Conservation (phyloP, 23 tunicate genomes). For the Pegea sp. region DNA sequence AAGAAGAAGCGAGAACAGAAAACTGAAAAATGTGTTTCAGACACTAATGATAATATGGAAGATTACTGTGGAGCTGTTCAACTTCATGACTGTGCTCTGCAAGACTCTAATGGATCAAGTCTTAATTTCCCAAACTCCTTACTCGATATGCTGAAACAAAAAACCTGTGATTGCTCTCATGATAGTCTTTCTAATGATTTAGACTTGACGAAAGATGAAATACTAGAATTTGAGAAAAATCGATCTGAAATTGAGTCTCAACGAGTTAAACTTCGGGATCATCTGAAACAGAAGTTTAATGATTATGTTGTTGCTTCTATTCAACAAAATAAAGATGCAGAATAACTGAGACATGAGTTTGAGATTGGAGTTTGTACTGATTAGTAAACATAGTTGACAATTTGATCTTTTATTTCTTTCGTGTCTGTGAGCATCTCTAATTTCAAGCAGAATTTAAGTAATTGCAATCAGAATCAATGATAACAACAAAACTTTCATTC, state of each 20-base stretch:
- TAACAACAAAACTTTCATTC: too few relatives aligned
- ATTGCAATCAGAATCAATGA: too few relatives aligned
- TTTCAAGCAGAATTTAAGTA: too few relatives aligned
- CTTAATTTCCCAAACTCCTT: constrained; percentile 9
- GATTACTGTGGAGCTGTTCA: background rate
- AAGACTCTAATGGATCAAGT: too few relatives aligned
- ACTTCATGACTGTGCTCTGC: too few relatives aligned
- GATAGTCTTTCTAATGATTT: constrained; percentile 12
- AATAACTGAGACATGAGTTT: too few relatives aligned
- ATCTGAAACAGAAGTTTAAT: constrained; percentile 44
- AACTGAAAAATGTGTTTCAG: background rate
- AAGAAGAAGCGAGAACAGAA: constrained; percentile 17
- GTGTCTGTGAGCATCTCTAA: too few relatives aligned
- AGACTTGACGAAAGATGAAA: constrained; percentile 49
- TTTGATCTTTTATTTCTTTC: too few relatives aligned
- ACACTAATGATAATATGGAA: background rate
- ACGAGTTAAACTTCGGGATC: constrained; percentile 29
- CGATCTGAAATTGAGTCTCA: constrained; percentile 33
- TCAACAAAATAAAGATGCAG: too few relatives aligned
- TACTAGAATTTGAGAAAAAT: constrained; percentile 44
- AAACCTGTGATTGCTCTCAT: constrained; percentile 4
- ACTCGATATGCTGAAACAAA: constrained; percentile 7
- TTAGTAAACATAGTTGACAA: too few relatives aligned
- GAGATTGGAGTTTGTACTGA: too few relatives aligned
- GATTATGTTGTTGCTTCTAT: too few relatives aligned